phyloP scores from a whole-genome alignment of 2,113 vertebrate species.

The Nycticorax nycticorax region DNA sequence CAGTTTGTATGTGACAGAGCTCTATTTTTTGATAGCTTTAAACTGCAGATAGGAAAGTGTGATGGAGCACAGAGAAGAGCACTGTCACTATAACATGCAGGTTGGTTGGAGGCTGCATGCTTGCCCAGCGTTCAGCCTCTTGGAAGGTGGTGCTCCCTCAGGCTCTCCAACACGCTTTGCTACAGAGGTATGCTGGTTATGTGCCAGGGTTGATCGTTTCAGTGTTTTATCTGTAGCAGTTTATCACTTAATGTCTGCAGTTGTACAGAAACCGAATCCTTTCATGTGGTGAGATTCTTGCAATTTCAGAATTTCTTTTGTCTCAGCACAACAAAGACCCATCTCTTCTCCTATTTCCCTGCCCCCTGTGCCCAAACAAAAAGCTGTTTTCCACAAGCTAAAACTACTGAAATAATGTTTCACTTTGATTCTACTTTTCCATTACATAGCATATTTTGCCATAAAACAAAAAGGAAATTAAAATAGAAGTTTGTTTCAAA shows the following conservation, averaged over 20 bases:
- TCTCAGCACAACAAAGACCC: neutral
- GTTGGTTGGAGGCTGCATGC: neutral
- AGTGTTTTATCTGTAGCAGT: neutral
- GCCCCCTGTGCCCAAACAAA: too few species aligned
- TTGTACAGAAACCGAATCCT: neutral
- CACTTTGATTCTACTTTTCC: neutral
- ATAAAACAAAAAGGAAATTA: neutral
- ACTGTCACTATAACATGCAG: fast-evolving
- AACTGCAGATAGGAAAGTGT: neutral
- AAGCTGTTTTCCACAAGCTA: neutral
- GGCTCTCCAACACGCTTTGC: neutral
- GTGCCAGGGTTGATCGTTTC: neutral
- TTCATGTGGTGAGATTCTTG: neutral
- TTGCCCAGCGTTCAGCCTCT: neutral
- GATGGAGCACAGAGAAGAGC: neutral
- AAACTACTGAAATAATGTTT: neutral
- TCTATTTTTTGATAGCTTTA: neutral
- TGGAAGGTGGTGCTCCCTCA: neutral
- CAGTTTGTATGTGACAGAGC: neutral
- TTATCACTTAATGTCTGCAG: neutral
- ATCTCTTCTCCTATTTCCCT: neutral
- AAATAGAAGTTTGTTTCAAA: neutral
- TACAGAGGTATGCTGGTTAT: neutral
- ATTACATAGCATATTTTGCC: neutral
- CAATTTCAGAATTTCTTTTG: neutral